These are phyloP conservation scores for Trididemnum miniatum DNA, from an alignment of 23 tunicate genomes.

Conservation along the genomic window DNA sequence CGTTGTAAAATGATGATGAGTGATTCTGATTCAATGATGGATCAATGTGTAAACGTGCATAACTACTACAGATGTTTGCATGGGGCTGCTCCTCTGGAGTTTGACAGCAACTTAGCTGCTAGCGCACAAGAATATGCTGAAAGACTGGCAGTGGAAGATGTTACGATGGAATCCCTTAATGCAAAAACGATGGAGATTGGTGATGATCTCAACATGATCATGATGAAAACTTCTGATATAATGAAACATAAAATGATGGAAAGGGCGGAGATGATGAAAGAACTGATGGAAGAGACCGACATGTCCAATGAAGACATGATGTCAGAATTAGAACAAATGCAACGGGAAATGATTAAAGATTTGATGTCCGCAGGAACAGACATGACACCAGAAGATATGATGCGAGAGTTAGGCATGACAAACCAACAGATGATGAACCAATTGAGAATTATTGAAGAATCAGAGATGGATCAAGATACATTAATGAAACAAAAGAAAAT, in stretches of 20 bases:
- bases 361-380: not conserved
- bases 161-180: not conserved
- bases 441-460: not conserved
- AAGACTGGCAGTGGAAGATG: not conserved
- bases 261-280: not conserved
- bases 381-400: constrained; percentile 4
- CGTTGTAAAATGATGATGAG: not conserved
- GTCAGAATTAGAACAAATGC: not conserved
- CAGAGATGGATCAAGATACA: not conserved
- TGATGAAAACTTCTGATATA: not conserved
- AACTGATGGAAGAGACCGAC: not conserved
- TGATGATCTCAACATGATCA: not conserved
- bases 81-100: constrained; percentile 17
- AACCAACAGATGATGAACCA: not conserved
- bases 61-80: constrained; percentile 51
- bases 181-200: not conserved
- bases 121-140: constrained; percentile 39
- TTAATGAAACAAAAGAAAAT: not conserved
- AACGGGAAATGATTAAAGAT: not conserved
- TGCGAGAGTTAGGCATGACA: not conserved
- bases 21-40: constrained; percentile 1
- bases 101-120: not conserved
- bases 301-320: not conserved
- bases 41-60: constrained; percentile 39
- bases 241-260: not conserved